Evolutionary conservation across 2,113 vertebrate genomes (phyloP), one percentile per base, ranked within the genome.

Genomic region (Hippocampus mohnikei): DNA sequence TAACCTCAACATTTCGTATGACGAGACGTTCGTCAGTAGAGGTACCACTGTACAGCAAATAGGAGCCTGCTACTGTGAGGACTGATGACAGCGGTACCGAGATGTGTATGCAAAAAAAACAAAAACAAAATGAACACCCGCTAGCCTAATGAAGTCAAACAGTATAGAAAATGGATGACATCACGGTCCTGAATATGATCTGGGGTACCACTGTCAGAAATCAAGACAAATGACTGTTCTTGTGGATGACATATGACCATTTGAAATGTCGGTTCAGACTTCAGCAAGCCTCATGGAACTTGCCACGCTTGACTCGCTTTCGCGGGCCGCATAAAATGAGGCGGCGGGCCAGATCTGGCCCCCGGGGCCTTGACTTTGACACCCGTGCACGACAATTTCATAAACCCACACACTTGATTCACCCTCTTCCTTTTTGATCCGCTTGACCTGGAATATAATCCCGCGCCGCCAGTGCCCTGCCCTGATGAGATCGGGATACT

Each of bases 391-490:
- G 7, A 15, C 6, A 48, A 18, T 27, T 52, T 9, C 16, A 37
- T 66, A 63, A 20, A 40, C 61, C 60, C 63, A 29, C 50, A 58
- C 71, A 71, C 52, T 44, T 66, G 25, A 56, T 40, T 66, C 60
- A 70, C 66, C 58, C 67, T 52, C 67, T 68, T 72, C 72, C 77
- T 84, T 89, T 86, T 86, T 85, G 84, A 87, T 84, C 77, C 69
- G 25, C 70, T 58, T 82, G 77, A 85, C 74, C 58, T 88, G 84
- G 84, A 88, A 89, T 84, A 88, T 71, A 80, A 91, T 80, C 88
- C 84, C 4, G 2, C 23, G 27, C 55, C 52, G 37, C 72, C 66
- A 33, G 69, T 64, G 76, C 73, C 70, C 71, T 66, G 46, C 65
- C 40, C 72, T 72, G 84, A 86, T 84, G 75, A 83, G 82, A 86